Base-by-base conservation (phyloP, 37 sponge, comb jelly and placozoan species). In the Axinella damicornis region DNA sequence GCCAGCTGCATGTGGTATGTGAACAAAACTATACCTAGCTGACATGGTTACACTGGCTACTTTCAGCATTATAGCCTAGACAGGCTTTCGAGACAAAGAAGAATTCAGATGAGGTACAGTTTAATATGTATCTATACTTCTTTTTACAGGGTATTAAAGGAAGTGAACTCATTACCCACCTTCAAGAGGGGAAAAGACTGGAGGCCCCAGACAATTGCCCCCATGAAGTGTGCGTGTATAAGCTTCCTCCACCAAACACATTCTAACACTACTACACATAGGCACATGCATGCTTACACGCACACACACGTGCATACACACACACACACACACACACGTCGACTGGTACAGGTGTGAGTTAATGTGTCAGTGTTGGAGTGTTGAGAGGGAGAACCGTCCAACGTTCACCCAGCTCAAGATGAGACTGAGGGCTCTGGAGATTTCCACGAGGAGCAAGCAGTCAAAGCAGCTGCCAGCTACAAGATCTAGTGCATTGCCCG, bases 321-420 rank as follows among this genome's bases (percentile, higher is more conserved):
- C 28, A n/a, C 46, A 22, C 31, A 15, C n/a, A 6, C 9, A 9
- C 37, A 24, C 6, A 22, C 35, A 36, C 71, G 12, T 69, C 4
- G 71, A 22, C 31, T 12, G 13, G 6, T 34, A 69, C n/a, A 89
- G 89, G 56, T 89, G 82, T 61, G 33, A 68, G 17, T 5, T 89
- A 38, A 89, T 89, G 89, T 13, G 6, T 5, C 63, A 83, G 53
- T 89, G 89, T 37, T 89, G 89, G 89, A 69, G 37, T 24, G 64
- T 58, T 53, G 53, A 61, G 56, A 76, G 66, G 33, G 53, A 74
- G 13, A 28, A 83, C 33, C 69, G 89, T 21, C 83, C 83, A 11
- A 63, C 77, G 0, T 89, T 89, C 53, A 25, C 65, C 6, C 32
- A 76, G 53, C 31, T 88, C 17, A 57, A 75, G 34, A 19, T 34